Base-by-base conservation (phyloP, 1,140 invertebrate genomes). In the Ceratosolen solmsi region DNA sequence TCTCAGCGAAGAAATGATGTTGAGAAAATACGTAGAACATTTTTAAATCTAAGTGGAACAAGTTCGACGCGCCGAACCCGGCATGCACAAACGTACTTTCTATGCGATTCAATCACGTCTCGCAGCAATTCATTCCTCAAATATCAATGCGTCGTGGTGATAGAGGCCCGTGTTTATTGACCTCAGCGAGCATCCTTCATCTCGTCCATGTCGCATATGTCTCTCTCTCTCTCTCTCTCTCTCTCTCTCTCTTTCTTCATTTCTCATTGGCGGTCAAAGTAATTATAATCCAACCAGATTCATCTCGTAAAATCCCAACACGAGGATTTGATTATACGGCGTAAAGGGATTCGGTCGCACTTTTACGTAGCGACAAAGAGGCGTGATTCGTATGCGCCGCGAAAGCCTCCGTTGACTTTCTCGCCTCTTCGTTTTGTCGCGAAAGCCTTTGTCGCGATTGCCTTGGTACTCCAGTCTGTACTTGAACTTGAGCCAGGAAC, bases 401-500 rank as follows among this genome's bases (percentile, higher is more conserved):
- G 20, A 15, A 17, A 15, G 51, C 33, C 33, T 68, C 3, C 63
- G 63, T 17, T 17, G 72, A 74, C 72, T 74, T 74, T 72, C 70
- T 72, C 70, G 70, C n/a, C 41, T 74, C n/a, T n/a, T n/a, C n/a
- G n/a, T n/a, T n/a, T n/a, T n/a, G n/a, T n/a, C n/a, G n/a, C n/a
- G n/a, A n/a, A n/a, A n/a, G n/a, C 22, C 30, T 56, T 54, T 56
- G 25, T 56, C 46, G 46, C 54, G n/a, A 3, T 4, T 5, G 36
- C n/a, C 51, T 54, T 15, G 51, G 13, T 5, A 68, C 49, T 46
- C 58, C 13, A 51, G 13, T 11, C 9, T 38, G 78, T 63, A 72
- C 78, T 80, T 80, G 78, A 72, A 80, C 78, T 80, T 80, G 78
- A 71, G 76, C 60, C 63, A 54, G 63, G 51, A 36, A 15, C 20